Percentiles rank a stretch among this genome's conserved stretches.
phyloP scores from a whole-genome alignment of 2,888 invertebrate species.

The Caenorhabditis panamensis region DNA sequence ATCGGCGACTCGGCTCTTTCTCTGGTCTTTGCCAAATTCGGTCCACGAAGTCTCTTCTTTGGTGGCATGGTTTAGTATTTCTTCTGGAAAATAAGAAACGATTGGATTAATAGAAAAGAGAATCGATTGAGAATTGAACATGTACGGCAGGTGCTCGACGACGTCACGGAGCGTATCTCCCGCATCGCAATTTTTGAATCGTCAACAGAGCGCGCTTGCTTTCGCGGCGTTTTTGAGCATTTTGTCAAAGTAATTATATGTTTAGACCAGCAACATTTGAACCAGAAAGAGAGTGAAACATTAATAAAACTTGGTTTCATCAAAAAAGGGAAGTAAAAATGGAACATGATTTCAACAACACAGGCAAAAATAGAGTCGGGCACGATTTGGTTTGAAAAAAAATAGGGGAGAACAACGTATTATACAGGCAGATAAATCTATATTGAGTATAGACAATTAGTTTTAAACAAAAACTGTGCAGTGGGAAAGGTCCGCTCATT shows the following conservation, averaged over 20 bases:
- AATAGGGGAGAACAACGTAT: background rate
- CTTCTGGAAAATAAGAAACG: conserved; percentile 1
- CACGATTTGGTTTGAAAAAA: conserved; percentile 1
- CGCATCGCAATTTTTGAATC: no score
- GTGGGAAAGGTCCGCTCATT: background rate
- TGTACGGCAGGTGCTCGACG: background rate
- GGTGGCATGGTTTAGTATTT: no score
- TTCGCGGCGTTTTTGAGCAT: background rate
- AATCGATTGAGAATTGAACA: background rate
- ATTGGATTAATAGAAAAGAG: conserved; percentile 4
- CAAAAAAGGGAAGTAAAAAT: conserved; percentile 13
- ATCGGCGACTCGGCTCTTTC: background rate
- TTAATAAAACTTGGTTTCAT: conserved; percentile 11
- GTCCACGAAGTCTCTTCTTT: conserved; percentile 17
- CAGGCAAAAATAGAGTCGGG: background rate
- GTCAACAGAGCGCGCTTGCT: conserved; percentile 15
- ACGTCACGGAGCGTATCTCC: no score
- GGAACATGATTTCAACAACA: conserved; percentile 15
- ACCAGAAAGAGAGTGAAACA: background rate
- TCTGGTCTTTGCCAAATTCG: background rate
- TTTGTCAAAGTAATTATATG: no score
- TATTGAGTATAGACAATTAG: background rate
- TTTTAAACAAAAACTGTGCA: background rate
- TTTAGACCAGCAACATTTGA: no score
- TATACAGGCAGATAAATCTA: conserved; percentile 4